A percentile compares a stretch with the other conserved stretches of the same genome.
These are phyloP conservation scores for Sinhomidia bicolor DNA, from an alignment of 2,888 invertebrate genomes.

Conservation along the genomic window DNA sequence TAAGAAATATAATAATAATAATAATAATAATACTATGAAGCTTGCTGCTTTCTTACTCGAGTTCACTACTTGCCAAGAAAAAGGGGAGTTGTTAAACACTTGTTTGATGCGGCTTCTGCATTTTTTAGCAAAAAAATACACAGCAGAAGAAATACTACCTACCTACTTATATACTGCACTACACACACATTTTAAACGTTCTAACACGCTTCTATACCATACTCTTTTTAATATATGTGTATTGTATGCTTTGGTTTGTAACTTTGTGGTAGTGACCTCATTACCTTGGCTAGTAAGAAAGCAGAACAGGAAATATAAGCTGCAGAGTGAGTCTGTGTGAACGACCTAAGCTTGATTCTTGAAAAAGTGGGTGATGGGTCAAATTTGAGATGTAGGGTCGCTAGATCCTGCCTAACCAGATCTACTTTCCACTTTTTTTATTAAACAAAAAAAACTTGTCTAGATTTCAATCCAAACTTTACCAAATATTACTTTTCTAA, in stretches of 20 bases:
- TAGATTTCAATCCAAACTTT: conserved; percentile 69
- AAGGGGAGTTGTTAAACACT: conserved; percentile 63
- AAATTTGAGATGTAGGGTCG: conserved; percentile 79
- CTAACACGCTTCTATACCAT: neutral
- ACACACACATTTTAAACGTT: neutral
- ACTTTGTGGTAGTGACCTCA: conserved; percentile 74
- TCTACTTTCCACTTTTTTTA: conserved; percentile 79
- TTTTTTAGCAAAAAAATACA: conserved; percentile 60
- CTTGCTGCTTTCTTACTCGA: conserved; percentile 31
- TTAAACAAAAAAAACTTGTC: conserved; percentile 64
- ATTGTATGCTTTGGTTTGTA: conserved; percentile 47
- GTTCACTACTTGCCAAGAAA: conserved; percentile 54
- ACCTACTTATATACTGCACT: neutral
- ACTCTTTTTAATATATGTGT: neutral
- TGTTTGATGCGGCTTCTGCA: conserved; percentile 65
- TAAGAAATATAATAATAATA: conserved; percentile 17
- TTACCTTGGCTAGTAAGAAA: conserved; percentile 76
- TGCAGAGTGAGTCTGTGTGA: conserved; percentile 76
- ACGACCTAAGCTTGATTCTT: conserved; percentile 76
- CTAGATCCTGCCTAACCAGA: conserved; percentile 80
- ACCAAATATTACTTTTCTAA: conserved; percentile 60
- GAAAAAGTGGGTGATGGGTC: conserved; percentile 80
- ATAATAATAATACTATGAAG: too few species aligned
- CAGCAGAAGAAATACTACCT: conserved; percentile 10
- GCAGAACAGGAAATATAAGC: conserved; percentile 78